phyloP scores from a whole-genome alignment of 1,140 invertebrate genomes.

The Danaus melanippus region DNA sequence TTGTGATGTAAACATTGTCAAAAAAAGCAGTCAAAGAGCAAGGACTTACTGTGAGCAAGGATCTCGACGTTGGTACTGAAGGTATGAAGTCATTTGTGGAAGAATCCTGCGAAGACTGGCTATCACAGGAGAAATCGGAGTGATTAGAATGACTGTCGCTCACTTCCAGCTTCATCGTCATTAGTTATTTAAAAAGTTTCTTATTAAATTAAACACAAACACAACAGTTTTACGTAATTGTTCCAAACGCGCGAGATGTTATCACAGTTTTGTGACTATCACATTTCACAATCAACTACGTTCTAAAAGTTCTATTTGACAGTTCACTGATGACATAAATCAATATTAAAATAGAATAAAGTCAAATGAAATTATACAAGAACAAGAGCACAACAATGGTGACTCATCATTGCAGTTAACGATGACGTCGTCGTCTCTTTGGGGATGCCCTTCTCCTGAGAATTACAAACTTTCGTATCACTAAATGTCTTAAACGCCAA shows the following conservation, averaged over 20 bases:
- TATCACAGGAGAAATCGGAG: conserved; percentile 62
- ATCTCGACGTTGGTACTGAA: conserved; percentile 44
- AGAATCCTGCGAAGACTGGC: conserved; percentile 63
- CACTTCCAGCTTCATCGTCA: conserved; percentile 67
- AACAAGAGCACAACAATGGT: conserved; percentile 65
- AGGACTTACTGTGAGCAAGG: conserved; percentile 49
- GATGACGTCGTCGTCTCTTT: conserved; percentile 59
- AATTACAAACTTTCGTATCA: conserved; percentile 37
- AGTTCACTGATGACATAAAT: conserved; percentile 53
- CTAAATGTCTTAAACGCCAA: conserved; percentile 55
- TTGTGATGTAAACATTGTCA: too few relatives aligned
- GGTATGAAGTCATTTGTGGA: conserved; percentile 60
- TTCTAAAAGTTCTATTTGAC: conserved; percentile 36
- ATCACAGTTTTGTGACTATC: conserved; percentile 36
- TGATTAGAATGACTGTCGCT: conserved; percentile 65
- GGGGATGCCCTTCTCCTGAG: conserved; percentile 66
- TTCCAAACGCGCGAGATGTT: conserved; percentile 22
- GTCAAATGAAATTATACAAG: conserved; percentile 44
- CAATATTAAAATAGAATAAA: conserved; percentile 44
- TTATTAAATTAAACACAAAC: conserved; percentile 28
- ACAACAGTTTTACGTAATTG: conserved; percentile 46
- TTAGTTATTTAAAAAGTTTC: conserved; percentile 33
- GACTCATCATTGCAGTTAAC: conserved; percentile 59
- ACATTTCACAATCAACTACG: conserved; percentile 17
- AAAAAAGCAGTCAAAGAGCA: not conserved